Evolutionary conservation across 1,140 invertebrate species (phyloP), one percentile per base, ranked within the genome.

Genomic region (Helicorthomorpha holstii): DNA sequence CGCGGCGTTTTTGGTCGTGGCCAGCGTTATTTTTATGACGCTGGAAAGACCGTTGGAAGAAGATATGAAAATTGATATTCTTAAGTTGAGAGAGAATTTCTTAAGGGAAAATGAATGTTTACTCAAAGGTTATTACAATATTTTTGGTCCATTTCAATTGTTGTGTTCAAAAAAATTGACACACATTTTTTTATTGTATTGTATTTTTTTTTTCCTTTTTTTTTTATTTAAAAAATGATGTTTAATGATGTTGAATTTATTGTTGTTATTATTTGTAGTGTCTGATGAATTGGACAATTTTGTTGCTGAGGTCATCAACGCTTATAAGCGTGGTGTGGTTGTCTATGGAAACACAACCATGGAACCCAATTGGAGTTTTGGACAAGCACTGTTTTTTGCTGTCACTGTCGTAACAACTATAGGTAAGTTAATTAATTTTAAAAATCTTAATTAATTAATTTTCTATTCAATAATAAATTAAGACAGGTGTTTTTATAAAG

Each of bases 331-430:
- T 29, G 85, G 85, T 0, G 81, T 88, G 19, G 82, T 80, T 1
- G 79, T 80, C 0, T 73, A 77, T 0, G 71, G 72, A 44, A 88
- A 89, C 67, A 78, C 75, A 2, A 77, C 79, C n/a, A 75, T 75
- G 34, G 81, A 83, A 59, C 78, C 81, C 12, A 87, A 86, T 65
- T 90, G 85, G 86, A 85, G 80, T 61, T 89, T 89, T 65, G 84
- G 83, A 43, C 83, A 88, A 63, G 81, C 84, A 0, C 69, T 91
- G 46, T 89, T 90, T 70, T 91, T 91, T 63, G 79, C 84, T 7
- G 80, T 77, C 21, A 88, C 84, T 1, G 78, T 89, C 1, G 76
- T 89, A 52, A 89, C 85, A 7, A 89, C 85, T 23, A 87, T 90
- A 56, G 85, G 83, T 85, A 64, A 62, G 58, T 51, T n/a, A n/a